Evolutionary conservation across 2,797 vertebrate genomes (phyloP), one percentile per base, ranked within the genome.

Genomic region (Pseudochirops cupreus): DNA sequence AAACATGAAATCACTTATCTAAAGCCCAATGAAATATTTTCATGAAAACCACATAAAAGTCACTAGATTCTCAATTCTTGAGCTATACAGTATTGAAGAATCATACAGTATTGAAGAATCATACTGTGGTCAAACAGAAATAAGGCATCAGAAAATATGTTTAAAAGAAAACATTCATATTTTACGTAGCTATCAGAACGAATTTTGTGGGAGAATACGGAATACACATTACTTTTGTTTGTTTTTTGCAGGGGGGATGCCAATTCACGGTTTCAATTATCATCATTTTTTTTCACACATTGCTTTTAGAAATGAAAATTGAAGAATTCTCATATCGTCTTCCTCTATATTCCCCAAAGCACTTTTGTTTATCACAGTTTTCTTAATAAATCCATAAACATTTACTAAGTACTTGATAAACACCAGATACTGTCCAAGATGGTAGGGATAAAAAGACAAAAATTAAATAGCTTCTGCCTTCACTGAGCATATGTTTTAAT

Each of bases 141-240:
- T 1, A 74, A 58, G 54, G 31, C 82, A 93, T 92, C 18, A 11
- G 87, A 29, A 93, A 59, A 2, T 89, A 1, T 62, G 50, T 94
- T 97, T 95, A 96, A 94, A 96, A 95, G 2, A 94, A 92, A 82
- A 46, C 5, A 91, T 82, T 94, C 13, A 67, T 58, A 90, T 94
- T 96, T 92, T 82, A 94, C 82, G 82, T 90, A 53, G 16, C 11
- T 92, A 58, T 54, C 92, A 53, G 14, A 10, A 92, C 93, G 92
- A 39, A 93, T 12, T 95, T 94, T 93, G 89, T 92, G 96, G 55
- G 52, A 21, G 95, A 90, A 94, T 91, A 62, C 21, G 10, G 18
- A 33, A 39, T 29, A 93, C 90, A 56, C 13, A 93, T 0, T 91
- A 54, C 50, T 31, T 93, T 94, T 26, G 53, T 54, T 54, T 54